These are phyloP conservation scores for Pseudochirops corinnae DNA, from an alignment of 2,797 vertebrate genomes.

Conservation along the genomic window DNA sequence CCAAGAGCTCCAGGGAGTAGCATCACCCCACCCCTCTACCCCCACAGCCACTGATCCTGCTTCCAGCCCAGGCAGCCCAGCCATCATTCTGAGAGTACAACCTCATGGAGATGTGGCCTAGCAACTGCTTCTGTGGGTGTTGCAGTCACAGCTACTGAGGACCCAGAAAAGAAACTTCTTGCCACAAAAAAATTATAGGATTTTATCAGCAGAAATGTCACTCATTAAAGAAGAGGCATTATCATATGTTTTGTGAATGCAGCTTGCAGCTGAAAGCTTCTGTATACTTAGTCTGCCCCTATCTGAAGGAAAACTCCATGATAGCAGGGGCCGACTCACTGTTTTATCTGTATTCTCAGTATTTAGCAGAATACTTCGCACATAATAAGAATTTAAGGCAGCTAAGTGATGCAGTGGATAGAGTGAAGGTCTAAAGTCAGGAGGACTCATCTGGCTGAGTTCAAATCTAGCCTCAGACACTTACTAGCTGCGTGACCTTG, in stretches of 20 bases:
- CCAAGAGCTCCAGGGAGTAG: background rate
- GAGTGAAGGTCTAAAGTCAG: background rate
- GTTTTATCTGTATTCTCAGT: background rate
- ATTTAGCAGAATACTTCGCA: background rate
- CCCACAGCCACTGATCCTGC: too few species aligned
- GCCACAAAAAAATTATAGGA: background rate
- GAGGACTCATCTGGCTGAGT: background rate
- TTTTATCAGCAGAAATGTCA: background rate
- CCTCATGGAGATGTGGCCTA: background rate
- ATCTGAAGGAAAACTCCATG: background rate
- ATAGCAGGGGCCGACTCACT: background rate
- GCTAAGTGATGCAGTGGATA: too few species aligned
- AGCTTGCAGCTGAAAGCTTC: background rate
- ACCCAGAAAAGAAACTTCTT: background rate
- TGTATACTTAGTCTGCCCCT: background rate
- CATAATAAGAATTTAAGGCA: background rate
- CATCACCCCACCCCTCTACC: background rate
- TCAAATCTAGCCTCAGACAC: background rate
- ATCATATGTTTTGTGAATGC: background rate
- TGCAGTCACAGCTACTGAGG: background rate
- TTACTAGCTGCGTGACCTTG: background rate
- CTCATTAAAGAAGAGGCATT: background rate
- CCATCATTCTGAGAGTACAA: background rate
- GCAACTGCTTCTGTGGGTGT: background rate
- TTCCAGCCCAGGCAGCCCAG: background rate